These are phyloP conservation scores for Maniola hyperantus DNA, from an alignment of 2,888 invertebrate species.

Conservation along the genomic window DNA sequence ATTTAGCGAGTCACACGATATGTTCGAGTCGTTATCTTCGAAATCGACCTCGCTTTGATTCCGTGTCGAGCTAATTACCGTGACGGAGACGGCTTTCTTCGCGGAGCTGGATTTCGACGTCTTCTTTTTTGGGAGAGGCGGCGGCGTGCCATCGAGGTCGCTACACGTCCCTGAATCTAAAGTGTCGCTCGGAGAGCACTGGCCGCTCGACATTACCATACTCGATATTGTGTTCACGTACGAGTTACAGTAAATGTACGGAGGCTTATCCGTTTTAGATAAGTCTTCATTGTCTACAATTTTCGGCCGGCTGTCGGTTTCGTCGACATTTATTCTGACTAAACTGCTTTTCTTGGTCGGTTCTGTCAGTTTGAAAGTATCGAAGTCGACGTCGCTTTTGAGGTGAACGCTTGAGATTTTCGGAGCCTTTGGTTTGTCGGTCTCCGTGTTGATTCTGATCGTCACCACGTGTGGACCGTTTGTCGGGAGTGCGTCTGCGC, in stretches of 20 bases:
- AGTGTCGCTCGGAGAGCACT: conserved; percentile 92
- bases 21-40: conserved; percentile 88
- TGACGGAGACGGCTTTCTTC: conserved; percentile 81
- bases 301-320: conserved; percentile 58
- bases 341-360: conserved; percentile 77
- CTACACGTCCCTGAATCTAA: conserved; percentile 93
- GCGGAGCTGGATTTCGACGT: conserved; percentile 74
- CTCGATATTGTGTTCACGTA: conserved; percentile 79
- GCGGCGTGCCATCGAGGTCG: conserved; percentile 89
- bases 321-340: conserved; percentile 83
- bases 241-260: conserved; percentile 85
- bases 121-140: conserved; percentile 87
- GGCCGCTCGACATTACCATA: conserved; percentile 89
- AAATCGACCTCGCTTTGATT: conserved; percentile 86
- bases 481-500: conserved; percentile 64
- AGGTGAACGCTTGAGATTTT: conserved; percentile 78
- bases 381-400: conserved; percentile 74
- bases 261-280: conserved; percentile 71
- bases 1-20: conserved; percentile 92
- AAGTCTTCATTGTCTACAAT: conserved; percentile 79
- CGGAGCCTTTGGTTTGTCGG: conserved; percentile 76
- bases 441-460: conserved; percentile 86
- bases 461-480: conserved; percentile 86
- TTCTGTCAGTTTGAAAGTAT: conserved; percentile 67
- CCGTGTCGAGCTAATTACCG: conserved; percentile 79